Percentiles rank a stretch among this genome's conserved stretches.
Conservation (phyloP, 2,888 invertebrate genomes). For the Nematopogon swammerdamellus region DNA sequence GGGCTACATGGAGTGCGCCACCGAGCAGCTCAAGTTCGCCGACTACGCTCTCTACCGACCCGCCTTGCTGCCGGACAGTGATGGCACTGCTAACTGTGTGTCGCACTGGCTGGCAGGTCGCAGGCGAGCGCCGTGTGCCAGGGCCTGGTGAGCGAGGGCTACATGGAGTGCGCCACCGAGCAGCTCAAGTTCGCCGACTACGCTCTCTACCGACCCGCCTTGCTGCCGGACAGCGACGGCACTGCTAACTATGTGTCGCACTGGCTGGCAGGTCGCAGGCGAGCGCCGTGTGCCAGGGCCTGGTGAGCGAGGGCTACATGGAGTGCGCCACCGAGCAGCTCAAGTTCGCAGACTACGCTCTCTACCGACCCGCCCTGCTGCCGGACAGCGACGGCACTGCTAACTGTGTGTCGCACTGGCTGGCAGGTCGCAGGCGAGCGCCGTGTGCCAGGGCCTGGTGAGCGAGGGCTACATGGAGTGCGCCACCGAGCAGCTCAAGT, state of each 20-base stretch:
- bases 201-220: constrained; percentile 51
- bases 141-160: constrained; percentile 71
- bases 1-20: constrained; percentile 67
- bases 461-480: constrained; percentile 74
- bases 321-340: constrained; percentile 61
- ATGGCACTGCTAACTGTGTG: too few relatives aligned
- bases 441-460: constrained; percentile 75
- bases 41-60: constrained; percentile 61
- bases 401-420: too few relatives aligned
- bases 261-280: too few relatives aligned
- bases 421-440: constrained; percentile 19
- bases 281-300: constrained; percentile 70
- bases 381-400: too few relatives aligned
- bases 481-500: constrained; percentile 54
- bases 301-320: constrained; percentile 73
- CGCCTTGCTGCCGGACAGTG: neutral
- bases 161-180: constrained; percentile 65
- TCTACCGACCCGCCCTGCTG: constrained; percentile 41
- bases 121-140: constrained; percentile 63
- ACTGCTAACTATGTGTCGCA: too few relatives aligned
- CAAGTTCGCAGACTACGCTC: constrained; percentile 60
- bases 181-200: constrained; percentile 59
- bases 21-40: constrained; percentile 57
- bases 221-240: too few relatives aligned
- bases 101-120: too few relatives aligned